Evolutionary conservation across 37 sponge, comb jelly and placozoan genomes (phyloP), one percentile per base, ranked within the genome.

Genomic region (Beroe forskalii): DNA sequence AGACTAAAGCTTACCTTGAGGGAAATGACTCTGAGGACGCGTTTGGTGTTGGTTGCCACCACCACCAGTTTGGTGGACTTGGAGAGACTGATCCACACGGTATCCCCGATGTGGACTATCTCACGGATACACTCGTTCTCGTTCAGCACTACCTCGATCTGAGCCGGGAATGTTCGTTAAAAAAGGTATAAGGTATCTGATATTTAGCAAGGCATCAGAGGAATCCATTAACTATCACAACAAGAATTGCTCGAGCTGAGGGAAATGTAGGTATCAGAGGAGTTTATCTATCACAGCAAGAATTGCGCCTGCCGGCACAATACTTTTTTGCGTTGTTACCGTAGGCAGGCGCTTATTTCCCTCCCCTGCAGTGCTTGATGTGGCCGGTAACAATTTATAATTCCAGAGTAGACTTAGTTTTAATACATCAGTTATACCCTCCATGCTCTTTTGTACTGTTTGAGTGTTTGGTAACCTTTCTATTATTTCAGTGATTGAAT

Each of bases 1-100:
- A n/a, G n/a, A n/a, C n/a, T n/a, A n/a, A n/a, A n/a, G n/a, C n/a
- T 69, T 43, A 80, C 86, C 86, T 80, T 80, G 37, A 80, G 40
- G n/a, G 86, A 80, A 44, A 80, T 80, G 35, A 80, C 86, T 80
- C 86, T 41, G 27, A 80, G 27, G 20, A 80, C 23, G 0, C 35
- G 86, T 43, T 38, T 41, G 22, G 86, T 80, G 40, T 80, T 14
- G 14, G 28, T 35, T 23, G 86, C 37, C 14, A 80, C 27, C 12
- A 80, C 35, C 24, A 80, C 86, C 8, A 80, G 20, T 80, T 80
- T 80, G 0, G 86, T 80, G 4, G 86, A 80, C 40, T 80, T 80
- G 55, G 55, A 44, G 4, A 80, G 55, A 23, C 55, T 44, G 8
- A 80, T 27, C 86, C 86, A 80, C 0, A 80, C 86, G 19, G 86